Evolutionary conservation across 1,140 invertebrate genomes (phyloP), one percentile per base, ranked within the genome.

Genomic region (Zaprionus kolodkinae): DNA sequence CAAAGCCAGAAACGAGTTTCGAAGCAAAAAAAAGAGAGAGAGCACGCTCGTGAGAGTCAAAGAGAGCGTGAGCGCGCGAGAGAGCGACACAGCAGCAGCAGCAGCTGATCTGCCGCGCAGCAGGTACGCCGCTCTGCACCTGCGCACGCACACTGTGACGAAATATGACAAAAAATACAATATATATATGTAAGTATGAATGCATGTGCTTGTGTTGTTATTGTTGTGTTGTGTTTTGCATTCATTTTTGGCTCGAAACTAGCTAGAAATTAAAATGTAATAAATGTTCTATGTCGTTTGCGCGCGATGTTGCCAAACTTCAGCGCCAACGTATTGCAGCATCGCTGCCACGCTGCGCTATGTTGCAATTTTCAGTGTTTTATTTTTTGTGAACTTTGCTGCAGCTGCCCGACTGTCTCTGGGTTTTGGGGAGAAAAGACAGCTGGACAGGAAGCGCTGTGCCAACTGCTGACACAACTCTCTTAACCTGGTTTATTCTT

Each of bases 1-100:
- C 70, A 85, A 70, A 80, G 62, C 55, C 55, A 80, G 67, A 83
- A 84, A 84, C 81, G 40, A 61, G 81, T 85, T 85, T 86, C 60
- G 11, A 15, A 30, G 54, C 52, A 57, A 43, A n/a, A 43, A 43
- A 15, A 43, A 43, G n/a, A 15, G 7, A 45, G 40, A 45, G n/a
- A n/a, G 40, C 40, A 15, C n/a, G 3, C 43, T 25, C n/a, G n/a
- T n/a, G 13, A 56, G 35, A 69, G 57, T 12, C 43, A 13, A 12
- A 12, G 35, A 15, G 13, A 15, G 27, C 27, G 27, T 30, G 36
- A 60, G 38, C 33, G 12, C 17, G 4, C 7, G 10, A 55, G 36
- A 40, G 33, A 36, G 60, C 54, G 36, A 33, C 30, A 38, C 61
- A 55, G 67, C 17, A 56, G 50, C 4, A n/a, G 48, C 15, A 67